phyloP scores from a whole-genome alignment of 2,888 invertebrate genomes.

The Zaprionus obscuricornis region DNA sequence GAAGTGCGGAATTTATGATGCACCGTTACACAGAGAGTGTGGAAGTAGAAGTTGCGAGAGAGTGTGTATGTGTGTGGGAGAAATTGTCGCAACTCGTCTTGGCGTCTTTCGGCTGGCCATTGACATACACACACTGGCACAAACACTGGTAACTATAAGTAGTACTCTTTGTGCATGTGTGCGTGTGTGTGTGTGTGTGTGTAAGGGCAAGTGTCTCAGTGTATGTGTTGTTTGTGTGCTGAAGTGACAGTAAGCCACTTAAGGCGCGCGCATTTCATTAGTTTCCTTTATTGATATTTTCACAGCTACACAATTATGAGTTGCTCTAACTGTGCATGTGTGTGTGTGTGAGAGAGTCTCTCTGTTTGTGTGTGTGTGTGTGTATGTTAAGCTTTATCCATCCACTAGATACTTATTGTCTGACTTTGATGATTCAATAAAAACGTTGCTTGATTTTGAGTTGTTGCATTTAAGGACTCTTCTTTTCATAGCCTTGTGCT shows the following conservation, averaged over 20 bases:
- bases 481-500: constrained; percentile 12
- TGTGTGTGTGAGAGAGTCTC: neutral
- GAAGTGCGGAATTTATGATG: constrained; percentile 73
- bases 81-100: constrained; percentile 20
- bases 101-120: constrained; percentile 48
- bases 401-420: constrained; percentile 25
- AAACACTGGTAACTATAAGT: constrained; percentile 31
- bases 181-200: constrained; percentile 10
- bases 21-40: constrained; percentile 42
- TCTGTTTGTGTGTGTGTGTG: constrained; percentile 17
- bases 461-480: constrained; percentile 28
- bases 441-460: constrained; percentile 46
- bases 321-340: constrained; percentile 27
- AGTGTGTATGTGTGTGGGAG: neutral
- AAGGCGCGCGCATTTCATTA: constrained; percentile 77
- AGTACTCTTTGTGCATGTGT: neutral
- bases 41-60: neutral
- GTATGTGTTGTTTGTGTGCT: constrained; percentile 41
- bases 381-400: constrained; percentile 22
- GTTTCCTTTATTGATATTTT: constrained; percentile 77
- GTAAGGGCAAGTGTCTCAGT: constrained; percentile 17
- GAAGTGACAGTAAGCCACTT: constrained; percentile 77
- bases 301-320: constrained; percentile 73
- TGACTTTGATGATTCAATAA: constrained; percentile 63
- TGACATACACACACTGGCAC: constrained; percentile 52